Conservation (phyloP, 2,797 vertebrate genomes). For the Ispidina lecontei region DNA sequence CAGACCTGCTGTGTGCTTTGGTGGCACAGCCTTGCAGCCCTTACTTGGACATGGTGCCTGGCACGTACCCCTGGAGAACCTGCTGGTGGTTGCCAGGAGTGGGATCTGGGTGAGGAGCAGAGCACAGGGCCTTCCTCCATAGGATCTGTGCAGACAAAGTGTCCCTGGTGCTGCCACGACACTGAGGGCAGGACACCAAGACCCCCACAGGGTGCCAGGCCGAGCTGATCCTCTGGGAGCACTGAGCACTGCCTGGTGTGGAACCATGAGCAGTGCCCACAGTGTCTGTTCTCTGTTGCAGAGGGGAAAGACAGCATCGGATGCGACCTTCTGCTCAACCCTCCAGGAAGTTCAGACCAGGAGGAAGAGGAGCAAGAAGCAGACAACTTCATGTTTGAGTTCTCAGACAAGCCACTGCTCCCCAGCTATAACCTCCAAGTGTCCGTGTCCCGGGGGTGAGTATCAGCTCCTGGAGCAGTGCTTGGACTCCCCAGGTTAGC, state of each 20-base stretch:
- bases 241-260: not conserved
- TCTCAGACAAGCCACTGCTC: conserved; percentile 93
- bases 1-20: not conserved
- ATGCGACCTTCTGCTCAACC: conserved; percentile 89
- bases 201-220: too few species aligned
- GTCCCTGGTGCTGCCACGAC: too few species aligned
- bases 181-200: too few species aligned
- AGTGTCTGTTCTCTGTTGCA: conserved; percentile 65
- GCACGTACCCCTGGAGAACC: not conserved
- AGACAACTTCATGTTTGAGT: conserved; percentile 94
- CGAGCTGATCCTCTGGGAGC: not conserved
- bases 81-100: not conserved
- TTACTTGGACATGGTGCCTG: not conserved
- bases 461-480: not conserved
- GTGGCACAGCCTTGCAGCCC: not conserved
- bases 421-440: conserved; percentile 96
- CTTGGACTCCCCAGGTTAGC: not conserved
- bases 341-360: conserved; percentile 86
- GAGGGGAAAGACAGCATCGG: conserved; percentile 90
- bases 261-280: not conserved
- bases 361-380: conserved; percentile 84
- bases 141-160: not conserved
- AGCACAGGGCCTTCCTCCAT: not conserved
- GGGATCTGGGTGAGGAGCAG: not conserved
- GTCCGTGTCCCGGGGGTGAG: conserved; percentile 94